Conservation (phyloP, 2,113 vertebrate genomes). For the Eleginops maclovinus region DNA sequence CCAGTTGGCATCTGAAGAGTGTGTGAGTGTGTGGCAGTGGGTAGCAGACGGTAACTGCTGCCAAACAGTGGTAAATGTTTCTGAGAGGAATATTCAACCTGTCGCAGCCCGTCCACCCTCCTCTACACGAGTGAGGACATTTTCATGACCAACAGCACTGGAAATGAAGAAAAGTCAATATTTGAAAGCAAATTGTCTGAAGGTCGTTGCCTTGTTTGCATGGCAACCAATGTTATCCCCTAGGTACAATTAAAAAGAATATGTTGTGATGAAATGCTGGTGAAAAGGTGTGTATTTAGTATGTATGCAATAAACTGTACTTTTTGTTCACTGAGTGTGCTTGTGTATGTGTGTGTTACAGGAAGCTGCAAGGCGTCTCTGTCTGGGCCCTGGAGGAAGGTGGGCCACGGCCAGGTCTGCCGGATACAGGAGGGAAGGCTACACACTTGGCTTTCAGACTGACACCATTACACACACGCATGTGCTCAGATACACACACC, state of each 20-base stretch:
- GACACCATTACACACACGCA: constrained; percentile 27
- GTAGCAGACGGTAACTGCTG: constrained; percentile 14
- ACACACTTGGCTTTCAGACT: constrained; percentile 50
- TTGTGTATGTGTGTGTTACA: constrained; percentile 9
- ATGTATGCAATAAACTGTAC: neutral
- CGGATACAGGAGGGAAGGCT: constrained; percentile 57
- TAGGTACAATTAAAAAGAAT: neutral
- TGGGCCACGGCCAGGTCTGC: constrained; percentile 58
- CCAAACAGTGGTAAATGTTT: constrained; percentile 12
- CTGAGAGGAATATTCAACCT: constrained; percentile 37
- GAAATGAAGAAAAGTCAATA: neutral
- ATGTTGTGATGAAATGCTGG: neutral
- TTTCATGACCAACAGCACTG: neutral
- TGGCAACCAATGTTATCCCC: neutral
- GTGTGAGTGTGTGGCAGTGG: constrained; percentile 21
- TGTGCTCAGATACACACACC: constrained; percentile 22
- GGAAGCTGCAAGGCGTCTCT: constrained; percentile 62
- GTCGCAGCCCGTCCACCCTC: neutral
- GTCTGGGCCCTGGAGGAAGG: constrained; percentile 63
- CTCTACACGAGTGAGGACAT: neutral
- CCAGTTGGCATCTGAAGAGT: constrained; percentile 25
- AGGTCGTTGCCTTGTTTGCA: neutral
- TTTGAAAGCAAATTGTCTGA: neutral
- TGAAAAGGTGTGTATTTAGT: neutral
- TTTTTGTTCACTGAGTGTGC: constrained; percentile 17